These are phyloP conservation scores for Hycleus cichorii DNA, from an alignment of 1,140 invertebrate species.

Conservation along the genomic window DNA sequence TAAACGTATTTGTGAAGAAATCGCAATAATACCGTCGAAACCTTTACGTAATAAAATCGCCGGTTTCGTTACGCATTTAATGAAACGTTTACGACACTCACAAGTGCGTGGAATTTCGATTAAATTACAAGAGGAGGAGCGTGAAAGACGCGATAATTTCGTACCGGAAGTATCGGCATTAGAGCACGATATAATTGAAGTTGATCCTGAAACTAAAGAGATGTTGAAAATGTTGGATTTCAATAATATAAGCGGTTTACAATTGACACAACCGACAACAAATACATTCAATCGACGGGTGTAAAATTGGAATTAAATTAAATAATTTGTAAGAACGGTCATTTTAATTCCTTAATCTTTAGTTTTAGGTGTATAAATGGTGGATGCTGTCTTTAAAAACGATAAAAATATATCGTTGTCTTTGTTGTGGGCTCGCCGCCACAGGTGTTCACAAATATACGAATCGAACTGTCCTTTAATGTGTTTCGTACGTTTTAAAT, in stretches of 20 bases:
- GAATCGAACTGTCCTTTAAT: no score
- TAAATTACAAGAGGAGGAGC: slow-evolving; percentile 97
- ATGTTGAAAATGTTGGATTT: slow-evolving; percentile 97
- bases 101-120: slow-evolving; percentile 98
- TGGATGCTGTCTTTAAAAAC: no score
- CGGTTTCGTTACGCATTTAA: slow-evolving; percentile 98
- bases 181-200: slow-evolving; percentile 84
- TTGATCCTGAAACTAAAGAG: slow-evolving; percentile 94
- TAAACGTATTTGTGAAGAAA: slow-evolving; percentile 98
- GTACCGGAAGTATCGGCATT: slow-evolving; percentile 96
- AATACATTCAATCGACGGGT: slow-evolving; percentile 54
- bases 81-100: slow-evolving; percentile 94
- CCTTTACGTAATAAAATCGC: slow-evolving; percentile 97
- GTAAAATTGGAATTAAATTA: no score
- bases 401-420: no score
- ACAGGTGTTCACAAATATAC: no score
- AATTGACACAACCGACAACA: slow-evolving; percentile 68
- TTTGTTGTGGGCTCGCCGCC: no score
- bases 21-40: slow-evolving; percentile 97
- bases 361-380: no score
- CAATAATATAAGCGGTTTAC: slow-evolving; percentile 81
- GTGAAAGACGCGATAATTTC: slow-evolving; percentile 98
- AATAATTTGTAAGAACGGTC: no score
- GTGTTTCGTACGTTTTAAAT: no score
- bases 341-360: no score